A percentile compares a stretch with the other conserved stretches of the same genome.
phyloP scores from a whole-genome alignment of 2,113 vertebrate genomes.

The Stercorarius parasiticus region DNA sequence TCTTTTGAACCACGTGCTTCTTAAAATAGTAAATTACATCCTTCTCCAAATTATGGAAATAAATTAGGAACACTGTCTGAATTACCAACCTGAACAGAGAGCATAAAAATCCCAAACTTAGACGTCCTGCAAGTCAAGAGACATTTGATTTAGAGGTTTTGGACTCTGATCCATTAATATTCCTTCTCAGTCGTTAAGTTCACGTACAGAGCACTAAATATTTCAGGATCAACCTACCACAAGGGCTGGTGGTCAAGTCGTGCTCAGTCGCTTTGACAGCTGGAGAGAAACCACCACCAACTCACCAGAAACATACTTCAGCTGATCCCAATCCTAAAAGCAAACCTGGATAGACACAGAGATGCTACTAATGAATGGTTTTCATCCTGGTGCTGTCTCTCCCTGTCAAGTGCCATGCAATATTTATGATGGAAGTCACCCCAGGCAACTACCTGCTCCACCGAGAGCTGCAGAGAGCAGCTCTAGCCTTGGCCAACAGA shows the following conservation, averaged over 20 bases:
- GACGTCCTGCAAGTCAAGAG: slow-evolving; percentile 19
- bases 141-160: slow-evolving; percentile 4
- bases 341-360: neutral
- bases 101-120: slow-evolving; percentile 19
- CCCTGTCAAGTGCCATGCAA: neutral
- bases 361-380: neutral
- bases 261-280: neutral
- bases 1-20: slow-evolving; percentile 19
- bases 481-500: neutral
- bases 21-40: slow-evolving; percentile 52
- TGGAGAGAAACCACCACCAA: neutral
- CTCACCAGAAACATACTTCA: neutral
- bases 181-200: neutral
- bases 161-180: neutral
- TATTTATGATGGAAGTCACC: neutral
- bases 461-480: neutral
- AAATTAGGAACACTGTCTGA: neutral
- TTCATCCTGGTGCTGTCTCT: neutral
- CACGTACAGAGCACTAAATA: neutral
- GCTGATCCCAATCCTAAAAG: neutral
- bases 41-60: slow-evolving; percentile 6
- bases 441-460: neutral
- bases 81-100: neutral
- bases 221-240: neutral
- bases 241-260: neutral